A percentile compares a stretch with the other conserved stretches of the same genome.
Conservation (phyloP, 35 echinoderm and acorn worm genomes). For the Heliocidaris tuberculata region DNA sequence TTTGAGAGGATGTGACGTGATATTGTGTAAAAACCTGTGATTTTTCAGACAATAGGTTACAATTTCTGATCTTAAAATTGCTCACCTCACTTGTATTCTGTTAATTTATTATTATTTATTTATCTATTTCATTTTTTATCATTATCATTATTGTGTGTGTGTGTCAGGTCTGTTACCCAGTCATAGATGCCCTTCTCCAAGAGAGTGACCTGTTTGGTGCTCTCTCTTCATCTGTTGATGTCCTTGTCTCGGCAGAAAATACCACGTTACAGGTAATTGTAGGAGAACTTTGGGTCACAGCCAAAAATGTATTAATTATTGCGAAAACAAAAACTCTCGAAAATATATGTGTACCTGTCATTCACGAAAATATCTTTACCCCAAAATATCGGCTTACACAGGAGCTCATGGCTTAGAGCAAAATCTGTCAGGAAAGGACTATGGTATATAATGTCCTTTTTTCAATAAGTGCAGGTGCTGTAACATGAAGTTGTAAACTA, state of each 20-base stretch:
- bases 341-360: background rate
- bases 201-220: conserved; percentile 63
- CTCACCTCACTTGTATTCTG: no score
- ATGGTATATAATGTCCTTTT: no score
- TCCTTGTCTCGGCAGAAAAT: conserved; percentile 70
- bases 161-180: conserved; percentile 69
- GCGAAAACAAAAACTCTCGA: no score
- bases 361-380: background rate
- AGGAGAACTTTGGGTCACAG: background rate
- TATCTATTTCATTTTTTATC: no score
- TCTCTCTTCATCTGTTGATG: conserved; percentile 73
- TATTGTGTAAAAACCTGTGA: background rate
- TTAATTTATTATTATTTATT: background rate
- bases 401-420: background rate
- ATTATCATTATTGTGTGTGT: no score
- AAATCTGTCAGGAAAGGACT: no score
- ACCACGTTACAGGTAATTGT: conserved; percentile 61
- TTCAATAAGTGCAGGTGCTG: no score
- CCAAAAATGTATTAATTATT: background rate
- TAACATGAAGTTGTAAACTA: no score
- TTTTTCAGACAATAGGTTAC: no score
- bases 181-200: conserved; percentile 72
- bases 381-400: background rate
- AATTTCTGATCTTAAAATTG: no score
- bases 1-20: background rate